Percentiles rank a stretch among this genome's conserved stretches.
These are phyloP conservation scores for Hyposoter didymator DNA, from an alignment of 2,888 invertebrate genomes.

Conservation along the genomic window DNA sequence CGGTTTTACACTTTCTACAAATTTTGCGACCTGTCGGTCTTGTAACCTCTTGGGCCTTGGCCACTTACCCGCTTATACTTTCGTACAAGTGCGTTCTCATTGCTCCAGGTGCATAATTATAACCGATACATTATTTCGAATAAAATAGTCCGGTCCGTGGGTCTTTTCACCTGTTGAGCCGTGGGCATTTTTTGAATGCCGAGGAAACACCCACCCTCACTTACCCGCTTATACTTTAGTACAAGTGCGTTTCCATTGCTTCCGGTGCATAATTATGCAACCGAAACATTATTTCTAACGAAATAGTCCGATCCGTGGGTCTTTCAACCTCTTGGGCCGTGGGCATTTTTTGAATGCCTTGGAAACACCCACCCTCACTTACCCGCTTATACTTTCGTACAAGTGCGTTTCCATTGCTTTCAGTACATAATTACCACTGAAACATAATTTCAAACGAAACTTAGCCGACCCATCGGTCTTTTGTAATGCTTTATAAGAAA, in stretches of 20 bases:
- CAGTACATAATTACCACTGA: not conserved
- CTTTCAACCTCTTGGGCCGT: not conserved
- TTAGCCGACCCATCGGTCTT: not conserved
- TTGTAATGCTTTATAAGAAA: not conserved
- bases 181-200: not conserved
- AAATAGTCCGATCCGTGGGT: not conserved
- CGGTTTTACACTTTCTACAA: too few species aligned
- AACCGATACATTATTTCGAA: not conserved
- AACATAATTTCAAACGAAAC: not conserved
- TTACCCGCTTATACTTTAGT: slow-evolving; percentile 25
- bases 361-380: slow-evolving; percentile 29
- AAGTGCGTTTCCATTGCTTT: slow-evolving; percentile 15
- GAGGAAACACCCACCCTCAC: slow-evolving; percentile 28
- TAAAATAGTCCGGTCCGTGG: not conserved
- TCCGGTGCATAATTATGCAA: not conserved
- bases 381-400: slow-evolving; percentile 28
- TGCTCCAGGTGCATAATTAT: not conserved
- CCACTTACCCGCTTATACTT: not conserved
- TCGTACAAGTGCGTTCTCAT: slow-evolving; percentile 23
- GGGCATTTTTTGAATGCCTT: not conserved
- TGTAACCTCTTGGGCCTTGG: too few species aligned
- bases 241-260: slow-evolving; percentile 22
- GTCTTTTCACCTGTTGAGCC: not conserved
- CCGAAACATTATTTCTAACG: not conserved
- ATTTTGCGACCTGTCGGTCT: not conserved